Evolutionary conservation across 2,113 vertebrate genomes (phyloP).

Genomic region (Xiphophorus hellerii): DNA sequence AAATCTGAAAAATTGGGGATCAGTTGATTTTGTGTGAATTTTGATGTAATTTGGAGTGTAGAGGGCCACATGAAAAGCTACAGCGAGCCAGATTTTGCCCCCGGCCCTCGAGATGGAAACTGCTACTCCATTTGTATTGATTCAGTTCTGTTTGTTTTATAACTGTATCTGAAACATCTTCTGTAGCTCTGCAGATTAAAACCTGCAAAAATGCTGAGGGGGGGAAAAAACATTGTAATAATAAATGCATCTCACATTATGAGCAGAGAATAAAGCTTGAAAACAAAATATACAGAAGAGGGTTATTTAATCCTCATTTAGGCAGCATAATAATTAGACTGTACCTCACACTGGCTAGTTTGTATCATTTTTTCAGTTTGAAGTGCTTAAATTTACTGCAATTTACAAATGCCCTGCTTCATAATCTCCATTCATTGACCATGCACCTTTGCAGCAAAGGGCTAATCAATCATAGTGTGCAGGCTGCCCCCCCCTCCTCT

Average conservation of each 20-base stretch:
- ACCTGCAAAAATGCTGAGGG: background rate
- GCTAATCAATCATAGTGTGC: constrained; percentile 56
- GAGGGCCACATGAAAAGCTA: no score
- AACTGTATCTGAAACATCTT: background rate
- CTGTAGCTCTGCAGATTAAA: background rate
- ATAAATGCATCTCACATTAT: no score
- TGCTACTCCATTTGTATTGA: background rate
- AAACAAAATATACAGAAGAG: background rate
- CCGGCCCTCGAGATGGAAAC: background rate
- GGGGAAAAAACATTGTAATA: background rate
- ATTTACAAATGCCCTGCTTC: constrained; percentile 12
- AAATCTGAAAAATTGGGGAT: no score
- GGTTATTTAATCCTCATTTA: background rate
- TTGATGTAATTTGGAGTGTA: no score
- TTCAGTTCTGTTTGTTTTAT: background rate
- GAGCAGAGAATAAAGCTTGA: background rate
- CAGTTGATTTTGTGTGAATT: no score
- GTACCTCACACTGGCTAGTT: background rate
- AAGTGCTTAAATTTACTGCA: constrained; percentile 1
- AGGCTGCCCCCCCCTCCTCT: constrained; percentile 6
- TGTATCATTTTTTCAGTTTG: background rate
- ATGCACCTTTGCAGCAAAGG: constrained; percentile 48
- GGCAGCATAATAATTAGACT: background rate
- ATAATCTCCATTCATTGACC: constrained; percentile 40
- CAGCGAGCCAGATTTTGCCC: no score